Evolutionary conservation across 2,113 vertebrate genomes (phyloP).

Genomic region (Fregata magnificens): DNA sequence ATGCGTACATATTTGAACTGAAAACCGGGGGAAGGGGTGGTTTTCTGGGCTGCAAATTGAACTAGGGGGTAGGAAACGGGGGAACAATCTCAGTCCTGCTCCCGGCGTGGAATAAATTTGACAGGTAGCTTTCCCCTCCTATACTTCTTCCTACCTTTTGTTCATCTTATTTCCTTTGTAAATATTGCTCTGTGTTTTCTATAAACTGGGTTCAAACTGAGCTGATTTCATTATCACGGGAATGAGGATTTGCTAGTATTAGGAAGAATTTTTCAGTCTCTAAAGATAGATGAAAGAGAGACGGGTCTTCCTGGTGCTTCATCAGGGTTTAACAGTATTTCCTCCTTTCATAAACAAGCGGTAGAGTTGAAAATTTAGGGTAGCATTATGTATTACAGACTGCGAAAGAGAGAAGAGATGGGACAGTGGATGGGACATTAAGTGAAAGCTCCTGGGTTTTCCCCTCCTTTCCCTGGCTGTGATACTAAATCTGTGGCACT

Average conservation of each 20-base stretch:
- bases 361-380: not conserved
- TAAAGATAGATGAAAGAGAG: not conserved
- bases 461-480: not conserved
- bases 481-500: not conserved
- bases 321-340: not conserved
- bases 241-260: not conserved
- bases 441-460: not conserved
- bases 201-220: not conserved
- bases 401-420: not conserved
- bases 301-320: not conserved
- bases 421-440: not conserved
- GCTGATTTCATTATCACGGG: not conserved
- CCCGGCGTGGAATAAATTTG: not conserved
- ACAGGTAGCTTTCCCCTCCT: not conserved
- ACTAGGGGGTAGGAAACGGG: not conserved
- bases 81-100: not conserved
- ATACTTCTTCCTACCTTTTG: not conserved
- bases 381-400: accelerated
- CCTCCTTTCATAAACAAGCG: not conserved
- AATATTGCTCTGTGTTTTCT: not conserved
- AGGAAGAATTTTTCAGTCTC: not conserved
- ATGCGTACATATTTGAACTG: not conserved
- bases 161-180: not conserved
- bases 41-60: not conserved
- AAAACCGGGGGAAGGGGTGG: not conserved